Base-by-base conservation (phyloP, 2,797 vertebrate species). In the Cyprinodon diabolis region DNA sequence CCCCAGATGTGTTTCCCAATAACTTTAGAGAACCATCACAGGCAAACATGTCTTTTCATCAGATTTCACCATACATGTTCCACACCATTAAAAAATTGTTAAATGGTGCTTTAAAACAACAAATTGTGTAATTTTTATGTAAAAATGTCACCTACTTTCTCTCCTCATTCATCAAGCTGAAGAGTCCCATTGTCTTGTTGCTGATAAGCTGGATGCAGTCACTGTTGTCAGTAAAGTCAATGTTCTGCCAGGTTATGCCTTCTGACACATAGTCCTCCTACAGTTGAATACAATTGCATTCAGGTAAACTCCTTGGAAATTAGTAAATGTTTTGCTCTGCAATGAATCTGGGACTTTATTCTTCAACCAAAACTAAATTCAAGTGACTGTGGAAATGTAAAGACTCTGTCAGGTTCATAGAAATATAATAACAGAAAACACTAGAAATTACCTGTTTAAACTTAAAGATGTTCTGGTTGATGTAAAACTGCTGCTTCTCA, bases 201-300 rank as follows among this genome's bases (percentile, higher is more conserved):
- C 96, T 96, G 90, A 99, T 96, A 74, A 99, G 93, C 78, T 97
- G 94, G 87, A 99, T 96, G 89, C 97, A 98, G 91, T 94, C 94
- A 69, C 95, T 94, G 25, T 99, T 98, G 94, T 99, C 95, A 0
- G 91, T 94, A 87, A 95, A 98, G 89, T 96, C 91, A 6, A 99
- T 95, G 90, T 95, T 96, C 87, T 96, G 91, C 97, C 98, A 99
- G 1, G 90, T 80, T 84, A 99, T 97, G 17, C 97, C 97, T 86
- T 99, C 97, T 0, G 94, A 93, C 89, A 95, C 89, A 71, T 99
- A 99, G 49, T 97, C 97, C 68, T 97, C 96, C 98, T 99, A 92
- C 7, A 84, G 86, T 25, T 54, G 2, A 69, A 71, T 62, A 0
- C 51, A 76, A 69, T 51, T 17, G 75, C 15, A 74, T 71, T 72